A percentile compares a stretch with the other conserved stretches of the same genome.
These are phyloP conservation scores for Aphyosemion australe DNA, from an alignment of 2,113 vertebrate species.

Conservation along the genomic window DNA sequence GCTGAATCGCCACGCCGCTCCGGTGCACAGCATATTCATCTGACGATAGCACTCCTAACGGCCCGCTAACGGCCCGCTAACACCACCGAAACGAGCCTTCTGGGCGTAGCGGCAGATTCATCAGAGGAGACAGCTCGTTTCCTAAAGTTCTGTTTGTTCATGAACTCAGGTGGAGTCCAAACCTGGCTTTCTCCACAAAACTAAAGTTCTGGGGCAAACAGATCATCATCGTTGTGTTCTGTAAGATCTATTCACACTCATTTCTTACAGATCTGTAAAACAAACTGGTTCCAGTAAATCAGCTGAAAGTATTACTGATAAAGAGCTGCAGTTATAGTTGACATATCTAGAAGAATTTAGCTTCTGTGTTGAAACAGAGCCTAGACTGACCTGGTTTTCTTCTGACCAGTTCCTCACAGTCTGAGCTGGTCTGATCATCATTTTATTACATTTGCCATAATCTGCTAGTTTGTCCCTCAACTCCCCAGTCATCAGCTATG, in stretches of 20 bases:
- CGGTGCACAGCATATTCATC: conserved; percentile 86
- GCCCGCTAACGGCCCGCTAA: conserved; percentile 36
- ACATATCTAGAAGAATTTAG: no score
- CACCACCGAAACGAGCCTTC: conserved; percentile 38
- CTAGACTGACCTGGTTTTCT: no score
- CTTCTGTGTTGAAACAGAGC: no score
- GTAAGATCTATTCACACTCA: neutral
- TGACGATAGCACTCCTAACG: conserved; percentile 71
- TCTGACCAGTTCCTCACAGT: no score
- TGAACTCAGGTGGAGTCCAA: conserved; percentile 15
- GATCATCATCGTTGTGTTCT: neutral
- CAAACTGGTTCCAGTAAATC: no score
- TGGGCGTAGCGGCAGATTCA: conserved; percentile 62
- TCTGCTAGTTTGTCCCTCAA: no score
- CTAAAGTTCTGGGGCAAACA: conserved; percentile 2
- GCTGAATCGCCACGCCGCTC: conserved; percentile 87
- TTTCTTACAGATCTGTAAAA: no score
- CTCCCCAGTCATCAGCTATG: no score
- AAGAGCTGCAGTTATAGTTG: no score
- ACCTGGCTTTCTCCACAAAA: neutral
- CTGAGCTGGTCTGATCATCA: no score
- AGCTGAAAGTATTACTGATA: no score
- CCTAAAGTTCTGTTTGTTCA: conserved; percentile 70
- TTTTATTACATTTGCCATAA: no score
- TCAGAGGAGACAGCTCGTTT: conserved; percentile 60